A percentile compares a stretch with the other conserved stretches of the same genome.
Conservation (phyloP, 2,797 vertebrate genomes). For the Thalassophryne amazonica region DNA sequence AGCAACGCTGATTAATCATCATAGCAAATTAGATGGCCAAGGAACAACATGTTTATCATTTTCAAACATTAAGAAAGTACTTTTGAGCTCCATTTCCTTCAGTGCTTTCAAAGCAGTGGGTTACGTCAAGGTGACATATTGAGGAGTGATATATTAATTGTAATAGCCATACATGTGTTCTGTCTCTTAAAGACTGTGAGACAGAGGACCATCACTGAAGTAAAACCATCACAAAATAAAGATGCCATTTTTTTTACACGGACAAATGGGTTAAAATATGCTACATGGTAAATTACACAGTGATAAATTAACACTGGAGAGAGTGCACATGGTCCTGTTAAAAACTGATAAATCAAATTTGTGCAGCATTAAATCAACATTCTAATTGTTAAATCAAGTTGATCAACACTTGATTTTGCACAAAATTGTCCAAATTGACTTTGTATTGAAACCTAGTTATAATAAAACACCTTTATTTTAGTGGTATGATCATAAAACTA, state of each 20-base stretch:
- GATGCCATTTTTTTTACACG: slow-evolving; percentile 51
- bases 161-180: slow-evolving; percentile 32
- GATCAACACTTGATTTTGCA: too few species aligned
- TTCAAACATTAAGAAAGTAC: slow-evolving; percentile 53
- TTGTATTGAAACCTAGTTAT: too few species aligned
- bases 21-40: slow-evolving; percentile 72
- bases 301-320: too few species aligned
- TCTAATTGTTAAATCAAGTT: too few species aligned
- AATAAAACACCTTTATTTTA: too few species aligned
- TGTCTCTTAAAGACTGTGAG: slow-evolving; percentile 46
- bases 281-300: too few species aligned
- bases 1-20: slow-evolving; percentile 74
- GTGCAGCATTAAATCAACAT: too few species aligned
- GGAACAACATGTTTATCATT: slow-evolving; percentile 76
- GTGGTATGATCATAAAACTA: too few species aligned
- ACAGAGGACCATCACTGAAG: slow-evolving; percentile 39
- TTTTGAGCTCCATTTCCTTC: slow-evolving; percentile 41
- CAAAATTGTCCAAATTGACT: too few species aligned
- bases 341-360: too few species aligned
- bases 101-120: slow-evolving; percentile 29
- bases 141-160: slow-evolving; percentile 47
- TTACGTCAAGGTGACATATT: slow-evolving; percentile 57
- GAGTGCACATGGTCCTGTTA: too few species aligned
- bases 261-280: too few species aligned
- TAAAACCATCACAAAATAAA: slow-evolving; percentile 21